Evolutionary conservation across 2,797 vertebrate species (phyloP), one percentile per base, ranked within the genome.

Genomic region (Hoplostethus mediterraneus): DNA sequence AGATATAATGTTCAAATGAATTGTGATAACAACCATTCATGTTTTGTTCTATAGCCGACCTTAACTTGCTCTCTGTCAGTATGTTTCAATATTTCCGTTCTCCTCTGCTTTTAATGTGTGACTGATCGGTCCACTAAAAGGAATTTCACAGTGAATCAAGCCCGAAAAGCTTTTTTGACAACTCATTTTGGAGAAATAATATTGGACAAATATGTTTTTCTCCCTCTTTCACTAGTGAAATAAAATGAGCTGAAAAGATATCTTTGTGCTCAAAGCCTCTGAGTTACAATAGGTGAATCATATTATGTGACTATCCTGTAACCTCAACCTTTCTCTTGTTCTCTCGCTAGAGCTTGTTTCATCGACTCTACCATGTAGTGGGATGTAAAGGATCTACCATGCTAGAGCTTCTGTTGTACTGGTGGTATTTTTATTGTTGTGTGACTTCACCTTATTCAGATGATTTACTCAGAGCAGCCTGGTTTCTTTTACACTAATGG

Each of bases 401-500:
- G 47, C 33, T 13, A 2, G 11, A 62, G 48, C 21, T n/a, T 60
- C 7, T 47, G 1, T 64, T 62, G 4, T 1, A 67, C 59, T 44
- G 5, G 0, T 0, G 52, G 21, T 63, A 49, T 74, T 72, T 73
- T 47, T 48, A 49, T 49, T 25, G 12, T 5, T 31, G 45, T 40
- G 58, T 45, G 58, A 60, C 42, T 28, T 28, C 42, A 60, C 36
- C 10, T 59, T 33, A 42, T 80, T 9, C 49, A 56, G 52, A 71
- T 75, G 49, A 85, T 81, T 83, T 70, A 70, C 47, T 73, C 42
- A 54, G 17, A 52, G 52, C 10, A 30, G 64, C 55, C 56, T 16
- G 70, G 58, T 74, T 70, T 55, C 60, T 82, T 76, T 75, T 69
- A 75, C 66, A 73, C 77, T 82, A 77, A 85, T 82, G 65, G 53